Percentiles rank a stretch among this genome's conserved stretches.
Evolutionary conservation across 2,113 vertebrate species (phyloP).

Genomic region (Mus pahari): DNA sequence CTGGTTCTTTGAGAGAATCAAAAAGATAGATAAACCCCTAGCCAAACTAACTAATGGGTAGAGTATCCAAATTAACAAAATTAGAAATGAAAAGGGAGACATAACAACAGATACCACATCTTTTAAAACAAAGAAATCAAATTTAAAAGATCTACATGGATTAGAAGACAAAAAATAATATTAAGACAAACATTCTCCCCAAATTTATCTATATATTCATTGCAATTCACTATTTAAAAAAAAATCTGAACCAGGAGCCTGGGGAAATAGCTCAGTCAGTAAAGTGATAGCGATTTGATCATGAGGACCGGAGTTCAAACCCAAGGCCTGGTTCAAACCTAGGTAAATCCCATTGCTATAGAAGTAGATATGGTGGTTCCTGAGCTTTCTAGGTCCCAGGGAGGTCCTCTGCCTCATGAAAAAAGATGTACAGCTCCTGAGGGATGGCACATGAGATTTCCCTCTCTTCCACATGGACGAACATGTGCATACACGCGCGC

Average conservation of each 20-base stretch:
- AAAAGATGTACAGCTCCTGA: not conserved
- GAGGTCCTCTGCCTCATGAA: not conserved
- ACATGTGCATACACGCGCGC: not conserved
- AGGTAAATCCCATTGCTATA: not conserved
- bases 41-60: too few relatives aligned
- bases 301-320: not conserved
- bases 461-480: not conserved
- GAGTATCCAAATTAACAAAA: too few relatives aligned
- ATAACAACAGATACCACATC: not conserved
- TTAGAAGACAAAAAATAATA: not conserved
- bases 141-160: not conserved
- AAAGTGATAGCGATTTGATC: not conserved
- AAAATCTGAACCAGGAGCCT: not conserved
- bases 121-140: not conserved
- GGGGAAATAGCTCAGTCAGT: not conserved
- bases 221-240: too few relatives aligned
- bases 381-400: not conserved
- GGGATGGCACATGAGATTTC: not conserved
- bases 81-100: too few relatives aligned
- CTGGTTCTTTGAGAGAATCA: too few relatives aligned
- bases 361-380: not conserved
- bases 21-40: too few relatives aligned
- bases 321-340: not conserved
- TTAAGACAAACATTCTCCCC: not conserved
- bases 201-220: not conserved